phyloP scores from a whole-genome alignment of 2,113 vertebrate species.

The Gallinago paraguaiae region DNA sequence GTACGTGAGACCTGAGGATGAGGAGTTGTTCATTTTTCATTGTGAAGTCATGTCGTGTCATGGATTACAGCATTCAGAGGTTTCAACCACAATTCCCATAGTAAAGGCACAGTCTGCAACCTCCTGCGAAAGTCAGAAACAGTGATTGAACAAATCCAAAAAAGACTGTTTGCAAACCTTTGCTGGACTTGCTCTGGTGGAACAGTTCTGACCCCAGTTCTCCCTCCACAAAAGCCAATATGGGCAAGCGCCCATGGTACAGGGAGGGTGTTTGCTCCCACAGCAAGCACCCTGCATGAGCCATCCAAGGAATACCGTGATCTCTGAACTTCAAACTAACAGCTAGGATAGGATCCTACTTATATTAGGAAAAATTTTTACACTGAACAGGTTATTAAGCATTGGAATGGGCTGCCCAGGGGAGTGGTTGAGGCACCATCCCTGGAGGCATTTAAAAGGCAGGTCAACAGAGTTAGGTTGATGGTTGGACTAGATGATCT shows the following conservation, averaged over 20 bases:
- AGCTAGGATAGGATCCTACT: neutral
- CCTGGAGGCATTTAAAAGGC: too few relatives aligned
- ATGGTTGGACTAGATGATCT: too few relatives aligned
- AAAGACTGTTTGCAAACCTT: neutral
- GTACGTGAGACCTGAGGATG: neutral
- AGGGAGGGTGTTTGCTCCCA: neutral
- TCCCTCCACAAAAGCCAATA: neutral
- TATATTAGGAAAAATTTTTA: neutral
- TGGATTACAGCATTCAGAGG: neutral
- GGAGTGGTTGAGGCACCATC: too few relatives aligned
- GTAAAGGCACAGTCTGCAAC: neutral
- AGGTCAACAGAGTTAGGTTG: too few relatives aligned
- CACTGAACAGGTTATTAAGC: too few relatives aligned
- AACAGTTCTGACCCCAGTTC: neutral
- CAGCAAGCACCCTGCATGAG: neutral
- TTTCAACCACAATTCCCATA: neutral
- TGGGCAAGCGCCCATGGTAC: neutral
- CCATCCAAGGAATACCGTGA: neutral
- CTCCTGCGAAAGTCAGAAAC: neutral
- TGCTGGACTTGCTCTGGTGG: neutral
- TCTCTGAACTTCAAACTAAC: neutral
- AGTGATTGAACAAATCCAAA: neutral
- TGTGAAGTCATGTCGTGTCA: neutral
- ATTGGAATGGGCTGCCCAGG: too few relatives aligned
- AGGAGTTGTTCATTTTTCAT: neutral